These are phyloP conservation scores for Spisula subtruncata DNA, from an alignment of 2,888 invertebrate genomes.

Conservation along the genomic window DNA sequence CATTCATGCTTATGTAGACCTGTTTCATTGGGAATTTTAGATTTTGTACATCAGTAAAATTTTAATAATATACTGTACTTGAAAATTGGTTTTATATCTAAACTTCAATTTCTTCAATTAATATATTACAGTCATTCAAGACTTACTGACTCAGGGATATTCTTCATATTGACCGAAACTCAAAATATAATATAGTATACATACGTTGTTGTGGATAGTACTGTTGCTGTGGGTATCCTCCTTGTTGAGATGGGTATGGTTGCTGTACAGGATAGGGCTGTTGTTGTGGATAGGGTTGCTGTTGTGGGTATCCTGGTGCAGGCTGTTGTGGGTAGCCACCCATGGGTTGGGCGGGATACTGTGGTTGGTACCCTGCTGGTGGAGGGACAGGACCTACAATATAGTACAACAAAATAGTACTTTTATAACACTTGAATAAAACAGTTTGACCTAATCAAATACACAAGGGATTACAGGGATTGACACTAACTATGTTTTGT, in stretches of 20 bases:
- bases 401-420: not conserved
- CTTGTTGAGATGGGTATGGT: constrained; percentile 70
- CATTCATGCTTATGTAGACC: too few species aligned
- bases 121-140: too few species aligned
- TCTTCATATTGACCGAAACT: not conserved
- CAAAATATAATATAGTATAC: not conserved
- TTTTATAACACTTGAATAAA: too few species aligned
- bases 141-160: too few species aligned
- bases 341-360: constrained; percentile 33
- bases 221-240: constrained; percentile 66
- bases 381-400: constrained; percentile 10
- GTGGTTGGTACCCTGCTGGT: constrained; percentile 24
- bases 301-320: constrained; percentile 63
- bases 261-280: constrained; percentile 72
- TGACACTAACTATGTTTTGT: too few species aligned
- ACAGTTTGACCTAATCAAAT: too few species aligned
- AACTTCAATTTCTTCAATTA: too few species aligned
- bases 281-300: constrained; percentile 62
- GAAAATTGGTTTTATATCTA: too few species aligned
- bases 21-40: too few species aligned
- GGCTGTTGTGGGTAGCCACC: constrained; percentile 44
- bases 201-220: constrained; percentile 43
- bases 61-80: too few species aligned
- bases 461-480: too few species aligned
- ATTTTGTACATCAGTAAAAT: too few species aligned